phyloP scores from a whole-genome alignment of 2,113 vertebrate genomes.

The Thamnophis sirtalis region DNA sequence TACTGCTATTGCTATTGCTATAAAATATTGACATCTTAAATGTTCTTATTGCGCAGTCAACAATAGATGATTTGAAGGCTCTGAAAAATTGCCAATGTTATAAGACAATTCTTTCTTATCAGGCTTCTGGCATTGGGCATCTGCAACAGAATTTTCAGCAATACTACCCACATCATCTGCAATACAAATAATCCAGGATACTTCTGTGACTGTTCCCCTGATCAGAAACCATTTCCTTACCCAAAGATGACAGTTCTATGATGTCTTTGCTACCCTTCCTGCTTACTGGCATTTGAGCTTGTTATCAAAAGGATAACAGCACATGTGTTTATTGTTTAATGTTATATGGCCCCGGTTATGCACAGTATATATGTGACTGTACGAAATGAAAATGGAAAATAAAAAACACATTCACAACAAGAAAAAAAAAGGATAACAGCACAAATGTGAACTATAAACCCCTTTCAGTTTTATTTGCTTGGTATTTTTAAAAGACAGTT shows the following conservation, averaged over 20 bases:
- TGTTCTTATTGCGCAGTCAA: neutral
- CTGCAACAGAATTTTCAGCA: conserved; percentile 57
- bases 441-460: neutral
- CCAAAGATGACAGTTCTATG: neutral
- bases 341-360: too few species aligned
- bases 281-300: neutral
- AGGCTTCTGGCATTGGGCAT: conserved; percentile 45
- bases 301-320: neutral
- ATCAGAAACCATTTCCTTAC: neutral
- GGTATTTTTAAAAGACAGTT: neutral
- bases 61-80: neutral
- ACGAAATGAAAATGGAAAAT: too few species aligned
- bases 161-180: conserved; percentile 54
- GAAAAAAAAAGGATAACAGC: too few species aligned
- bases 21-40: neutral
- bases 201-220: neutral
- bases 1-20: too few species aligned
- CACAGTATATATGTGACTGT: too few species aligned
- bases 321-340: too few species aligned
- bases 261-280: neutral
- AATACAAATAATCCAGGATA: neutral
- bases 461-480: neutral
- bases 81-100: neutral
- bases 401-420: too few species aligned
- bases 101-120: conserved; percentile 5